These are phyloP conservation scores for Pseudomyrmex concolor DNA, from an alignment of 1,140 invertebrate species.

Conservation along the genomic window DNA sequence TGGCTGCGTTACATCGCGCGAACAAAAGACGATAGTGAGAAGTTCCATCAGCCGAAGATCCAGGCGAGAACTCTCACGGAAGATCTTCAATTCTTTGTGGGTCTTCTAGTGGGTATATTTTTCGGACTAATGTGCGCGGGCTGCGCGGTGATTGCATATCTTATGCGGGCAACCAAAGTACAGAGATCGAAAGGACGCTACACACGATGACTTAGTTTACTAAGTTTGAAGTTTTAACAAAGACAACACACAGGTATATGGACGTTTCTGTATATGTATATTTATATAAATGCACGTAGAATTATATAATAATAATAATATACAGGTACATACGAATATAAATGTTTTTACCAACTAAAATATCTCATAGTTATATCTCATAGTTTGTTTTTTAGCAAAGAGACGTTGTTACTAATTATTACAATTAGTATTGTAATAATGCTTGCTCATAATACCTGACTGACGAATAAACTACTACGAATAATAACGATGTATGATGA, in stretches of 20 bases:
- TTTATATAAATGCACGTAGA: conserved; percentile 84
- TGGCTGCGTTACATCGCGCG: conserved; percentile 80
- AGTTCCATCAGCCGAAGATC: conserved; percentile 68
- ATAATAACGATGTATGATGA: conserved; percentile 74
- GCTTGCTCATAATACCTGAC: conserved; percentile 70
- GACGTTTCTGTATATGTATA: conserved; percentile 78
- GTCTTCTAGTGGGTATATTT: conserved; percentile 76
- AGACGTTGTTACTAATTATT: conserved; percentile 67
- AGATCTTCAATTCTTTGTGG: conserved; percentile 77
- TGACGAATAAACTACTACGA: conserved; percentile 76
- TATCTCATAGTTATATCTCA: conserved; percentile 65
- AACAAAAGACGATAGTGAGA: conserved; percentile 71
- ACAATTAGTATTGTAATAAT: conserved; percentile 63
- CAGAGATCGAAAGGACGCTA: conserved; percentile 74
- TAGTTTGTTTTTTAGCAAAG: conserved; percentile 69
- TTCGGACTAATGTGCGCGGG: conserved; percentile 67
- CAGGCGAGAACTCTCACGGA: conserved; percentile 75
- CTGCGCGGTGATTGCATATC: conserved; percentile 33
- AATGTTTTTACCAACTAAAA: conserved; percentile 79
- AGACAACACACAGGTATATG: conserved; percentile 13
- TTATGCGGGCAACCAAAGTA: conserved; percentile 53
- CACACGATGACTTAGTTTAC: conserved; percentile 40
- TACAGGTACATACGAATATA: conserved; percentile 83
- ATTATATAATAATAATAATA: neutral
- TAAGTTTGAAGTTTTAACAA: conserved; percentile 6